Evolutionary conservation across 2,888 invertebrate genomes (phyloP), one percentile per base, ranked within the genome.

Genomic region (Sicus ferrugineus): DNA sequence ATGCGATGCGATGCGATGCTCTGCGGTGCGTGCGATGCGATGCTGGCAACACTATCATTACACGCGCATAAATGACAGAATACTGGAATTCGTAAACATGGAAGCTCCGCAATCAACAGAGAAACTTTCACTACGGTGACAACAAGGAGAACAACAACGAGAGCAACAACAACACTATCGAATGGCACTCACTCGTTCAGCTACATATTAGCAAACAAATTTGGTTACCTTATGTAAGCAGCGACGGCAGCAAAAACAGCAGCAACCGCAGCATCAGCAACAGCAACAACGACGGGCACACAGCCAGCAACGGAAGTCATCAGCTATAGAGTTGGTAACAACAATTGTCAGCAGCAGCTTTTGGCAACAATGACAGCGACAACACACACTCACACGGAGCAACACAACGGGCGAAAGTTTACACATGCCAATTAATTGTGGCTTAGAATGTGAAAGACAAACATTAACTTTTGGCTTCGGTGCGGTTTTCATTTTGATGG

Each of bases 391-490:
- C 54, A 31, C 69, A 67, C 58, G 64, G 66, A 67, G 62, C 70
- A 67, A 67, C n/a, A n/a, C 70, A 68, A 26, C 58, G 31, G 65
- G 46, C 34, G 72, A 71, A 73, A 73, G 63, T 74, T 75, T 71
- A 72, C 75, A 74, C 76, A 75, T 77, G 75, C 76, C 77, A 80
- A 78, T 79, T 79, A 80, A 80, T 79, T 80, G 80, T 80, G 79
- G 80, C 79, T 79, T 79, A 78, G 75, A 78, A 74, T 80, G 79
- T 77, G 76, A 78, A 79, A 77, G 79, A 79, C 78, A 80, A 80
- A 79, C 79, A 80, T 80, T 79, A 80, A 79, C 79, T 78, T 79
- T 79, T 78, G 78, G 79, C 78, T 79, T 77, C 73, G 76, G 77
- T 79, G 79, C 72, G 79, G 79, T 79, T 79, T 79, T 78, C 77